Conservation (phyloP, 2,888 invertebrate species). For the Platypus cylindrus region DNA sequence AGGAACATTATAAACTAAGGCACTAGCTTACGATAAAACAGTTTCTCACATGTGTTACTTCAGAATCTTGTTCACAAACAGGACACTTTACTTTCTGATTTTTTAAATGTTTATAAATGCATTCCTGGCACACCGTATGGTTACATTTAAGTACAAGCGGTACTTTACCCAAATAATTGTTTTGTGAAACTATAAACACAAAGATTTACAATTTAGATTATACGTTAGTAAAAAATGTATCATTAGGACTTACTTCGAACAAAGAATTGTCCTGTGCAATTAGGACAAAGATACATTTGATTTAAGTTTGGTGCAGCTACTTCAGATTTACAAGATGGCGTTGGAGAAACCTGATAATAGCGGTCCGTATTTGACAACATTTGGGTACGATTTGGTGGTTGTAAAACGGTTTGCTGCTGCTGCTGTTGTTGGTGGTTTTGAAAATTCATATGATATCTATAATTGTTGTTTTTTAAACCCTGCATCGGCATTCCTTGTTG, state of each 20-base stretch:
- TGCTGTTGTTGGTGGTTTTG: too few species aligned
- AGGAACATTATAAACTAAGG: background rate
- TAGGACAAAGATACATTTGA: slow-evolving; percentile 9
- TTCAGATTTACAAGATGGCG: too few species aligned
- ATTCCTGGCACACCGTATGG: slow-evolving; percentile 55
- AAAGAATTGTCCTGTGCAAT: slow-evolving; percentile 5
- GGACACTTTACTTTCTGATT: slow-evolving; percentile 34
- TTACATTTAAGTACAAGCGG: slow-evolving; percentile 54
- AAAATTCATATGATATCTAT: too few species aligned
- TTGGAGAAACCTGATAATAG: too few species aligned
- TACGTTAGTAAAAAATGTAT: background rate
- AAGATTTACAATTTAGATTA: slow-evolving; percentile 1
- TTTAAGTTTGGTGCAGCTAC: too few species aligned
- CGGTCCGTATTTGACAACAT: too few species aligned
- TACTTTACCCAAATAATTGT: slow-evolving; percentile 21
- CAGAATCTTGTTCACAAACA: slow-evolving; percentile 36
- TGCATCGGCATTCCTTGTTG: too few species aligned
- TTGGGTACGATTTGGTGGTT: too few species aligned
- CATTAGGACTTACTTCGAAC: slow-evolving; percentile 4
- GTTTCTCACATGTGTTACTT: slow-evolving; percentile 15
- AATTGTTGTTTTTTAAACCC: too few species aligned
- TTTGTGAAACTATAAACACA: slow-evolving; percentile 18
- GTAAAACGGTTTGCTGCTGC: too few species aligned
- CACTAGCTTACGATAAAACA: background rate
- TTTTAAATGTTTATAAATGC: slow-evolving; percentile 35